Base-by-base conservation (phyloP, 2,797 vertebrate genomes). In the Delichon dasypus region DNA sequence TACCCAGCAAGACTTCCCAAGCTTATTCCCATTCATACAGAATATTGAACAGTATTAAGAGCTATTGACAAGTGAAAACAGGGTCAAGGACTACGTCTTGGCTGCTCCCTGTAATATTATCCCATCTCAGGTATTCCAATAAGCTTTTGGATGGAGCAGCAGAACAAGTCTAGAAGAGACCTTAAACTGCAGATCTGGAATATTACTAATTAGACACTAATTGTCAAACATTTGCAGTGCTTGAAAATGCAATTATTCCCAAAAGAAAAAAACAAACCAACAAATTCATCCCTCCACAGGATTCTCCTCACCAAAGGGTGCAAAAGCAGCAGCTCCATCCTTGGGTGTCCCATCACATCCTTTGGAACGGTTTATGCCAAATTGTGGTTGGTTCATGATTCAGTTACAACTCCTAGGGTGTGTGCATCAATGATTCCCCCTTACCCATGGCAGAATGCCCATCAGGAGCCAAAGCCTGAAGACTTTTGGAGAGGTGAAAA, bases 11-110 rank as follows among this genome's bases (percentile, higher is more conserved):
- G 92, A 90, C 71, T 93, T 82, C 77, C 68, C 86, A 79, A 90
- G 71, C 74, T 94, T 64, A 74, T 88, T 94, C 77, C 47, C 70
- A 85, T 93, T 96, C 88, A 64, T 57, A 50, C 48, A 71, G 86
- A 88, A 85, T 92, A 89, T 19, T 67, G 88, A 89, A 54, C 32
- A 60, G 74, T 54, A 89, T 90, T 73, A 95, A 88, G 53, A 77
- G 65, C 45, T 73, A 89, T 50, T 53, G 77, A 84, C 1, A 5
- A 74, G 48, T n/a, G 62, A 88, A 79, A 92, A 74, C 45, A 76
- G 25, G 64, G 80, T 95, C 93, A 95, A 95, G 84, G 88, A 82
- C 88, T 81, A 29, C 18, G 17, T 20, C 32, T 64, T 6, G 3
- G 34, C 58, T 64, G 27, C 10, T 74, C 14, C 1, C 19, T 74